Evolutionary conservation across 2,113 vertebrate species (phyloP), one percentile per base, ranked within the genome.

Genomic region (Colossoma macropomum): DNA sequence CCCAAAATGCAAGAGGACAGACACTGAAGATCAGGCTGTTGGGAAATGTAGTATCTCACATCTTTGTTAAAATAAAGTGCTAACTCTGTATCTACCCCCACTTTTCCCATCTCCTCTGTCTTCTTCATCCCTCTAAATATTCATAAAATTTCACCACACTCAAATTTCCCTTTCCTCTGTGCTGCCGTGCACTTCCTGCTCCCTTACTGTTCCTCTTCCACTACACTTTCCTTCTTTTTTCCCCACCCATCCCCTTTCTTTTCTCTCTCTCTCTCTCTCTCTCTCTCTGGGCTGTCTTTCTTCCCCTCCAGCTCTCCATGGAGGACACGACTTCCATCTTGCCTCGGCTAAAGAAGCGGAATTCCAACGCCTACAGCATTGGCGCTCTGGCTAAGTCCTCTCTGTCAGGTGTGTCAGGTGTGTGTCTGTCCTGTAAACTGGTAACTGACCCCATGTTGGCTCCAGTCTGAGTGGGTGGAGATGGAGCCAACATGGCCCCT

Each of bases 251-350:
- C 45, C 80, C 28, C 30, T n/a, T 56, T 21, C 23, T 69, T 54
- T 60, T 65, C 54, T 76, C 59, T 48, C 56, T 56, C 75, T 45
- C 71, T 69, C 30, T 62, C 60, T 48, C 87, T 86, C 87, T 87
- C 90, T 89, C 68, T 45, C 79, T 74, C 60, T 65, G 87, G n/a
- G 86, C 85, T 85, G 90, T 83, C 84, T 85, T 85, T 75, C 59
- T 89, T 78, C 86, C 89, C 87, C 91, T 94, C 85, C 89, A 99
- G 98, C 95, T 99, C 81, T 99, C 98, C 87, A 99, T 99, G 97
- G 98, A 99, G 93, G 98, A 99, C 91, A 99, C 98, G 77, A 99
- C 97, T 75, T 99, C 98, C 86, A 99, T 99, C 89, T 96, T 99
- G 80, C 98, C 98, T 50, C 97, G 96, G 88, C 95, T 99, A 89